Evolutionary conservation across 2,113 vertebrate genomes (phyloP).

Genomic region (Leucoraja erinaceus): DNA sequence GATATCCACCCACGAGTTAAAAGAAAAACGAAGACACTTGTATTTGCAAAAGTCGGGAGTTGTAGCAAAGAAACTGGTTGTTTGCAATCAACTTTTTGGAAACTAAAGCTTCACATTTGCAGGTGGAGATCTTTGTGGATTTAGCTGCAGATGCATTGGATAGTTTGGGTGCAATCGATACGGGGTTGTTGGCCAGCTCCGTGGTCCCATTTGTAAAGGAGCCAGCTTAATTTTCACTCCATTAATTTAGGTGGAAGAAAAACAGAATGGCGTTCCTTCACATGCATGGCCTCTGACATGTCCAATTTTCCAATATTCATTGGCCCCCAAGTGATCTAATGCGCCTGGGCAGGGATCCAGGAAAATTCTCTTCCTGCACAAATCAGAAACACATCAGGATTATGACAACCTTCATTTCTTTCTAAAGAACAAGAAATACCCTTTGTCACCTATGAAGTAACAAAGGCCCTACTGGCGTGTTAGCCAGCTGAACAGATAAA

Average conservation of each 20-base stretch:
- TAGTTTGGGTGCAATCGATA: not conserved
- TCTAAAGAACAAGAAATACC: not conserved
- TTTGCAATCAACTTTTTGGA: not conserved
- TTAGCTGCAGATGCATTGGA: not conserved
- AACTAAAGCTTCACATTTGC: not conserved
- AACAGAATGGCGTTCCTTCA: not conserved
- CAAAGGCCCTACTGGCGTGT: not conserved
- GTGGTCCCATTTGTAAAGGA: not conserved
- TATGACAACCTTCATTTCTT: not conserved
- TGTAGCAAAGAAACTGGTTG: not conserved
- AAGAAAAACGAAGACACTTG: not conserved
- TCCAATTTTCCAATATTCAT: not conserved
- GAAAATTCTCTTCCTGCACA: not conserved
- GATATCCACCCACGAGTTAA: not conserved
- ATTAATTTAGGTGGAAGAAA: conserved; percentile 9
- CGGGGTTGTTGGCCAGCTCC: not conserved
- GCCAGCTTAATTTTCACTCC: not conserved
- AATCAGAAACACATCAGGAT: not conserved
- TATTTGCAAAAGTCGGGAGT: not conserved
- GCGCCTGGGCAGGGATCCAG: not conserved
- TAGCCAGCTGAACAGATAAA: not conserved
- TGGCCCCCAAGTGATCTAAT: not conserved
- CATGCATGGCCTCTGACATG: not conserved
- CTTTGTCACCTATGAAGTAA: not conserved
- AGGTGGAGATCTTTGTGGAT: not conserved